phyloP scores from a whole-genome alignment of 1,140 invertebrate species.

The Drosophila mayri region DNA sequence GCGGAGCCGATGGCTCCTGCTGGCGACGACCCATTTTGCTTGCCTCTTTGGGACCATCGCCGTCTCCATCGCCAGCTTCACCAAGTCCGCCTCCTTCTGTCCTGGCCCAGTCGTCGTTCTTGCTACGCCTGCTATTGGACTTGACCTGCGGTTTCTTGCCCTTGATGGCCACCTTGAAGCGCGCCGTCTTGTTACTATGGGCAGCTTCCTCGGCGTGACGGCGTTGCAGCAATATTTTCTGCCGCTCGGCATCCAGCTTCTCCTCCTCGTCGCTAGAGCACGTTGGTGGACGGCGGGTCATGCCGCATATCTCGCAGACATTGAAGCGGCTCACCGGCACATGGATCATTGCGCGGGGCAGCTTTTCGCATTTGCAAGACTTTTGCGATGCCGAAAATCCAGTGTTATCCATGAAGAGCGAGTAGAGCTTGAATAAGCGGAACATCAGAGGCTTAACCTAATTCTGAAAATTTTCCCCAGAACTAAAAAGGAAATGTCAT shows the following conservation, averaged over 20 bases:
- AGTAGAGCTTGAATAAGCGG: constrained; percentile 68
- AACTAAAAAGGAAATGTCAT: constrained; percentile 1
- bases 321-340: constrained; percentile 18
- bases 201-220: constrained; percentile 15
- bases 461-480: neutral
- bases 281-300: constrained; percentile 27
- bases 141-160: constrained; percentile 34
- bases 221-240: constrained; percentile 15
- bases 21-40: constrained; percentile 2
- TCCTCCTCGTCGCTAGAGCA: constrained; percentile 59
- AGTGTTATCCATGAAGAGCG: constrained; percentile 52
- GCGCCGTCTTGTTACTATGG: neutral
- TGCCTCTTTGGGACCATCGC: neutral
- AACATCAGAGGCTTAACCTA: constrained; percentile 47
- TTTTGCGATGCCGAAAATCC: neutral
- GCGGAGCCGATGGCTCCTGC: constrained; percentile 17
- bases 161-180: constrained; percentile 31
- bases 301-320: constrained; percentile 55
- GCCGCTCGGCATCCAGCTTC: neutral
- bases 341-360: constrained; percentile 55
- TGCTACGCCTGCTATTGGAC: neutral
- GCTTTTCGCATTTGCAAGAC: constrained; percentile 60
- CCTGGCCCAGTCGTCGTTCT: constrained; percentile 22
- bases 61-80: neutral
- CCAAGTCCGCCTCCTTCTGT: neutral